These are phyloP conservation scores for Drosophila kambysellisi DNA, from an alignment of 2,888 invertebrate genomes.

Conservation along the genomic window DNA sequence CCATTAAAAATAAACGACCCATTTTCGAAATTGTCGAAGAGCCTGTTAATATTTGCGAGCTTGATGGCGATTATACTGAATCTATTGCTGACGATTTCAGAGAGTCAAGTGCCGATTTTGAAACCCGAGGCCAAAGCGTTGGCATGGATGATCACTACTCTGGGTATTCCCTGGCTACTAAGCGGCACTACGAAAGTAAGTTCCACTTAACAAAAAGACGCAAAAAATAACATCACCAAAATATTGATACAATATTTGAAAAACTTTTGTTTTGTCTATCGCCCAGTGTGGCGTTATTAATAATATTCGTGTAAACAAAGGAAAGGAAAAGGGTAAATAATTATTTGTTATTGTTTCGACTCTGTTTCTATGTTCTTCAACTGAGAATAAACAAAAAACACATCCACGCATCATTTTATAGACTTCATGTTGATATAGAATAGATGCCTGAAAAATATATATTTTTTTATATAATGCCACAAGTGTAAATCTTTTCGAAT, in stretches of 20 bases:
- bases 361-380: not conserved
- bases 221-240: not conserved
- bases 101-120: constrained; percentile 80
- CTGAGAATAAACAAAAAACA: not conserved
- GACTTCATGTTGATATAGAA: constrained; percentile 36
- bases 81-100: constrained; percentile 82
- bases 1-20: constrained; percentile 82
- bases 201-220: constrained; percentile 36
- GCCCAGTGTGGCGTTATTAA: constrained; percentile 18
- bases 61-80: constrained; percentile 79
- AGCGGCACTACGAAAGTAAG: constrained; percentile 85
- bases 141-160: constrained; percentile 85
- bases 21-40: constrained; percentile 84
- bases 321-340: not conserved
- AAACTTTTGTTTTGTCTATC: constrained; percentile 9
- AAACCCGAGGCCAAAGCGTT: constrained; percentile 80
- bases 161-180: constrained; percentile 87
- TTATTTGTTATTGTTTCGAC: not conserved
- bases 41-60: constrained; percentile 68
- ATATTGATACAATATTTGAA: constrained; percentile 6
- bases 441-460: constrained; percentile 26
- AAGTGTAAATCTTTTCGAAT: not conserved
- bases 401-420: not conserved
- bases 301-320: constrained; percentile 5
- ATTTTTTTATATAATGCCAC: not conserved